These are phyloP conservation scores for Nasalis larvatus DNA, from an alignment of 2,113 vertebrate genomes.

Conservation along the genomic window DNA sequence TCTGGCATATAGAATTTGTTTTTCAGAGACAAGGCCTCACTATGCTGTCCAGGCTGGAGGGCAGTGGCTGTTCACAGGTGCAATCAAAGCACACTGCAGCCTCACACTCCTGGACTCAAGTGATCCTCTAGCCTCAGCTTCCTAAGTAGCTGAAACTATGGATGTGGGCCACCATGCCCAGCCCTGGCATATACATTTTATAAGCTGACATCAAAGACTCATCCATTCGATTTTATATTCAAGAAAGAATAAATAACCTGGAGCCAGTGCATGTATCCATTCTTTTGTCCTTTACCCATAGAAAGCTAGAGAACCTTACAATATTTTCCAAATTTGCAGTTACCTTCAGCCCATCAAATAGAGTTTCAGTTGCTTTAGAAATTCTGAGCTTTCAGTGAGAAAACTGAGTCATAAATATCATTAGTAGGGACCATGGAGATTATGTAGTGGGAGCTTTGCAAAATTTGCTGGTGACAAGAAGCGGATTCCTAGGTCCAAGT, in stretches of 20 bases:
- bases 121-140: not conserved
- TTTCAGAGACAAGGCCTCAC: not conserved
- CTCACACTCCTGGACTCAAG: not conserved
- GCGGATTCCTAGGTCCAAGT: not conserved
- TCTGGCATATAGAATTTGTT: not conserved
- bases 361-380: not conserved
- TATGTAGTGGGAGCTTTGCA: not conserved
- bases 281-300: not conserved
- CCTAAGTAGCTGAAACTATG: not conserved
- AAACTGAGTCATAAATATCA: not conserved
- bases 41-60: not conserved
- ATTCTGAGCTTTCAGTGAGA: not conserved
- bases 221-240: conserved; percentile 28
- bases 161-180: not conserved
- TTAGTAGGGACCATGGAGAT: not conserved
- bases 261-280: not conserved
- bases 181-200: conserved; percentile 12
- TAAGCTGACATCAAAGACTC: conserved; percentile 39
- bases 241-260: not conserved
- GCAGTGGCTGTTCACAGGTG: not conserved
- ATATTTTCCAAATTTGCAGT: not conserved
- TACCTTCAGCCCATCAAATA: not conserved
- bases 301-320: not conserved
- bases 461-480: not conserved
- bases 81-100: not conserved